Conservation (phyloP, 2,888 invertebrate genomes). For the Agonopterix subpropinquella region DNA sequence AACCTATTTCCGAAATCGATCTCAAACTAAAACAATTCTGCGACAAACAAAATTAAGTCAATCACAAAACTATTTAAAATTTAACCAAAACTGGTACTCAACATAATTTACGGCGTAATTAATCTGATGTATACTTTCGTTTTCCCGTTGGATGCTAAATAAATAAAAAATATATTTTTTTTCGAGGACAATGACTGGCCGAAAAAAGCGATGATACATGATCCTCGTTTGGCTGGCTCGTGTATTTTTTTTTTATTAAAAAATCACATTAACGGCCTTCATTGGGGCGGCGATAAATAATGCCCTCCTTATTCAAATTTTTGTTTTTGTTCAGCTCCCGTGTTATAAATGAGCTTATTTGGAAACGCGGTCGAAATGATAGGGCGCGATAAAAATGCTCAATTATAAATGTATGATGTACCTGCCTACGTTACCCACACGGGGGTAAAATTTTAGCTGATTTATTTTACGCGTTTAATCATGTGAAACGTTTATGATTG, state of each 20-base stretch:
- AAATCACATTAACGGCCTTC: slow-evolving; percentile 76
- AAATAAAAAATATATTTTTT: slow-evolving; percentile 46
- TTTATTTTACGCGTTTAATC: no score
- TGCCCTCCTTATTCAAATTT: slow-evolving; percentile 76
- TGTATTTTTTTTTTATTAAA: slow-evolving; percentile 67
- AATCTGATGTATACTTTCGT: slow-evolving; percentile 58
- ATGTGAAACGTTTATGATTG: no score
- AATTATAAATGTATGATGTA: slow-evolving; percentile 36
- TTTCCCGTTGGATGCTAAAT: slow-evolving; percentile 45
- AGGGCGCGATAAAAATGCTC: slow-evolving; percentile 64
- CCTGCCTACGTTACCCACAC: no score
- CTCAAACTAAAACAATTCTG: no score
- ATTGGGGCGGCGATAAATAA: slow-evolving; percentile 76
- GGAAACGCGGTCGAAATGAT: slow-evolving; percentile 62
- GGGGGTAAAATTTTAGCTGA: no score
- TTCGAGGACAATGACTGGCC: slow-evolving; percentile 70
- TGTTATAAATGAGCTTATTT: slow-evolving; percentile 76
- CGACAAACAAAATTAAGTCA: no score
- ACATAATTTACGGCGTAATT: slow-evolving; percentile 46
- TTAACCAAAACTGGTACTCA: slow-evolving; percentile 6
- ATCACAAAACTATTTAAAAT: slow-evolving; percentile 21
- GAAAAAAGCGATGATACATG: slow-evolving; percentile 73
- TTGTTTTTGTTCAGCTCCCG: slow-evolving; percentile 71
- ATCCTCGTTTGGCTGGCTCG: slow-evolving; percentile 69
- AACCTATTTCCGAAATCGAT: no score